Evolutionary conservation across 2,888 invertebrate species (phyloP), one percentile per base, ranked within the genome.

Genomic region (Leistus spinibarbis): DNA sequence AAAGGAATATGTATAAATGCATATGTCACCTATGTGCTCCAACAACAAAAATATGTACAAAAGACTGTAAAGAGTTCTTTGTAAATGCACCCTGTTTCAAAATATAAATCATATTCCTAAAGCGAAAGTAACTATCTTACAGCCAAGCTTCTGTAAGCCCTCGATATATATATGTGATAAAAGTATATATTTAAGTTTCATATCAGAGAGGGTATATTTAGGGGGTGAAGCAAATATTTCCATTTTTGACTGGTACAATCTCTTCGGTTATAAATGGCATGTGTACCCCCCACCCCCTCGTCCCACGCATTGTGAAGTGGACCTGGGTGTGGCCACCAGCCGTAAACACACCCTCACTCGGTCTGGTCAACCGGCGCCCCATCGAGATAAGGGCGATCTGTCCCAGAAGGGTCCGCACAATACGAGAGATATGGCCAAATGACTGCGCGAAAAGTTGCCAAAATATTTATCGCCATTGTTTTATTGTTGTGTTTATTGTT

Each of bases 231-330:
- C 54, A 62, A 75, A 80, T 80, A 84, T 83, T 85, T 84, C 84
- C 84, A 84, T 85, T 84, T 84, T 84, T 83, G 84, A 84, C 84
- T 83, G 82, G 81, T 82, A 80, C 83, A 83, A 84, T 84, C 85
- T 83, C 82, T 75, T 77, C 0, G 40, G 81, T 84, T 83, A 84
- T 84, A 84, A 84, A 84, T 84, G 83, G 80, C 78, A 79, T 79
- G 79, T 79, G 82, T 83, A 10, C 17, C 19, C 19, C 22, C 4
- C 63, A 24, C 20, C 23, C 63, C n/a, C n/a, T 19, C 64, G 27
- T 7, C 24, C 16, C 16, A 16, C 23, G 24, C n/a, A 24, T 56
- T 24, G 60, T 81, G 80, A 79, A 81, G 79, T 80, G 83, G 84
- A 83, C 83, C 78, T 77, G 83, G 82, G 82, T 82, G 82, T 83